phyloP scores from a whole-genome alignment of 1,140 invertebrate genomes.

The Drosophila leontia region DNA sequence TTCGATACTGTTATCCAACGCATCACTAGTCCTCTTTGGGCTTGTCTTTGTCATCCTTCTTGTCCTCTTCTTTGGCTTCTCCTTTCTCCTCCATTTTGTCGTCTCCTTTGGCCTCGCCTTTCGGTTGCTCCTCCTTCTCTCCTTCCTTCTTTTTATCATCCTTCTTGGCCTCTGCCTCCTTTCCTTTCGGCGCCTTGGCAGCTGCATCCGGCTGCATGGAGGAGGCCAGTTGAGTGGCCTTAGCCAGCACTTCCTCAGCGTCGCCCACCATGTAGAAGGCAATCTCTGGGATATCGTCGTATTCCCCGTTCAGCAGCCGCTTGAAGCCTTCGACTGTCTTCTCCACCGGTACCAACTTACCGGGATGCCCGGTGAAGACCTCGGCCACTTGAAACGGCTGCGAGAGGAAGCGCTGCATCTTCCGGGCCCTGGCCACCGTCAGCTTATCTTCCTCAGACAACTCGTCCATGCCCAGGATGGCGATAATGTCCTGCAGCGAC shows the following conservation, averaged over 20 bases:
- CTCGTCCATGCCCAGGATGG: conserved; percentile 94
- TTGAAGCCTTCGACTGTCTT: conserved; percentile 87
- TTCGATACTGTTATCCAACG: neutral
- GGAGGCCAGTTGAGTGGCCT: conserved; percentile 90
- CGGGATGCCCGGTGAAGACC: conserved; percentile 89
- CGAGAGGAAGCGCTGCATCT: conserved; percentile 93
- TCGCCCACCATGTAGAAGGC: conserved; percentile 95
- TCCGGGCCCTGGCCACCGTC: conserved; percentile 92
- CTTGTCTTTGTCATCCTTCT: neutral
- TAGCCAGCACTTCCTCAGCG: conserved; percentile 91
- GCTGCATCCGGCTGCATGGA: conserved; percentile 31
- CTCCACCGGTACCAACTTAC: conserved; percentile 88
- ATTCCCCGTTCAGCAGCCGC: conserved; percentile 88
- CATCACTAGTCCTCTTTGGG: conserved; percentile 14
- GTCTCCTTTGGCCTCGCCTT: neutral
- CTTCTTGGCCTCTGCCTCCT: conserved; percentile 9
- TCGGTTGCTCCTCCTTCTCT: neutral
- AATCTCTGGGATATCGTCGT: conserved; percentile 93
- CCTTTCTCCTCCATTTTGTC: neutral
- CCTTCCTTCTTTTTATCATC: neutral
- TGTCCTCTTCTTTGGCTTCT: neutral
- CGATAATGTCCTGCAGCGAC: conserved; percentile 92
- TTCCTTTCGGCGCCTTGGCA: neutral
- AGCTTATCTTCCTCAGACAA: conserved; percentile 94
- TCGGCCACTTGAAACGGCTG: conserved; percentile 93